Conservation (phyloP, 2,113 vertebrate species). For the Tachycineta bicolor region DNA sequence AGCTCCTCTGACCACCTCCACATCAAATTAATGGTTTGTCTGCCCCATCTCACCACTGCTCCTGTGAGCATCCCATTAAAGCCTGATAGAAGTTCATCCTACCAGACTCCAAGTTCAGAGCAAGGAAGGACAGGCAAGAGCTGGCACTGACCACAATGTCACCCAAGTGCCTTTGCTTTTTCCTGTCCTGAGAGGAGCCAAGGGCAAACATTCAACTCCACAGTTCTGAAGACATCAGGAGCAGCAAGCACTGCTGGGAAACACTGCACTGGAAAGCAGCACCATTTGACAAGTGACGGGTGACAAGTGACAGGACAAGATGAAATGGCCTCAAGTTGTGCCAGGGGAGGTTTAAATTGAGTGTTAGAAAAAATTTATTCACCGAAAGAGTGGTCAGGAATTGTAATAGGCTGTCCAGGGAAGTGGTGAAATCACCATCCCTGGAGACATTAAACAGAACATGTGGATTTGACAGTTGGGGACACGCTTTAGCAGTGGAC, state of each 20-base stretch:
- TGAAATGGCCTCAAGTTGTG: neutral
- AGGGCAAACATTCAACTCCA: accelerated
- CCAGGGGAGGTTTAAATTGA: neutral
- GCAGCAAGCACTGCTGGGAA: neutral
- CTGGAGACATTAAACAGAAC: neutral
- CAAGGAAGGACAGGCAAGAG: neutral
- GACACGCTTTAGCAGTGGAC: neutral
- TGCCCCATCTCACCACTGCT: neutral
- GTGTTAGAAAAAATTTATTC: neutral
- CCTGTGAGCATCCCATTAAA: neutral
- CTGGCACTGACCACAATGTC: neutral
- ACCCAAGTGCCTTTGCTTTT: neutral
- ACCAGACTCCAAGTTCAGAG: neutral
- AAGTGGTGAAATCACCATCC: neutral
- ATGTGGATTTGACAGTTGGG: neutral
- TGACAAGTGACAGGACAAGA: neutral
- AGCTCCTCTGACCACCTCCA: neutral
- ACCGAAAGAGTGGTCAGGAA: neutral
- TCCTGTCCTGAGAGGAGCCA: neutral
- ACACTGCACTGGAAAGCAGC: neutral
- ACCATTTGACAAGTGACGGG: neutral
- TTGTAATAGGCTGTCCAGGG: neutral
- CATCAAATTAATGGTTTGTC: neutral
- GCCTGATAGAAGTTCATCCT: neutral
- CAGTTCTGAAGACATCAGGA: accelerated